Percentiles rank a stretch among this genome's conserved stretches.
phyloP scores from a whole-genome alignment of 2,888 invertebrate species.

The Leucophenga montana region DNA sequence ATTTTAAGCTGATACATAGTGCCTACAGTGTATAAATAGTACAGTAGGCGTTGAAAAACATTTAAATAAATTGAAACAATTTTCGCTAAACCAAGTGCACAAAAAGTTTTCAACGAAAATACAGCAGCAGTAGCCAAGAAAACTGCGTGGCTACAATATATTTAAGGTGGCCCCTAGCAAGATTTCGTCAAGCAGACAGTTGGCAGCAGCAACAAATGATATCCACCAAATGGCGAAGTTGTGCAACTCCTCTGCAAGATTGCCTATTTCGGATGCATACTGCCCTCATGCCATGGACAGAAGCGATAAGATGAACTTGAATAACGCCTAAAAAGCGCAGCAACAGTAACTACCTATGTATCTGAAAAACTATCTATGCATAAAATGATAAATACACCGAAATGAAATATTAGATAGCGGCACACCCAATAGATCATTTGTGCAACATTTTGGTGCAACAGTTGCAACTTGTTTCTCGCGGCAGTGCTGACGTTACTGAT shows the following conservation, averaged over 20 bases:
- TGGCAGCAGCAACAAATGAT: conserved; percentile 40
- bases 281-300: conserved; percentile 22
- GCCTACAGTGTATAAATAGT: no score
- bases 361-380: no score
- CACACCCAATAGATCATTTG: no score
- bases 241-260: conserved; percentile 57
- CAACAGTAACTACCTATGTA: no score
- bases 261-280: conserved; percentile 36
- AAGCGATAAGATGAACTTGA: no score
- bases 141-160: background rate
- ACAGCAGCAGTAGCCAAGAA: conserved; percentile 22
- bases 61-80: conserved; percentile 61
- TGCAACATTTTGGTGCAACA: no score
- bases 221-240: conserved; percentile 54
- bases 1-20: no score
- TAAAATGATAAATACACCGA: no score
- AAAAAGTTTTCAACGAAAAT: conserved; percentile 53
- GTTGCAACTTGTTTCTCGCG: no score
- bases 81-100: conserved; percentile 63
- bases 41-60: conserved; percentile 7
- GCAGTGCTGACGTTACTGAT: no score
- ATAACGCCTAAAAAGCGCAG: no score
- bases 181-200: conserved; percentile 56
- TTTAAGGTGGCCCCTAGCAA: conserved; percentile 47
- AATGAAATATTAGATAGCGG: no score